phyloP scores from a whole-genome alignment of 1,140 invertebrate genomes.

The Lasaia peninsularis region DNA sequence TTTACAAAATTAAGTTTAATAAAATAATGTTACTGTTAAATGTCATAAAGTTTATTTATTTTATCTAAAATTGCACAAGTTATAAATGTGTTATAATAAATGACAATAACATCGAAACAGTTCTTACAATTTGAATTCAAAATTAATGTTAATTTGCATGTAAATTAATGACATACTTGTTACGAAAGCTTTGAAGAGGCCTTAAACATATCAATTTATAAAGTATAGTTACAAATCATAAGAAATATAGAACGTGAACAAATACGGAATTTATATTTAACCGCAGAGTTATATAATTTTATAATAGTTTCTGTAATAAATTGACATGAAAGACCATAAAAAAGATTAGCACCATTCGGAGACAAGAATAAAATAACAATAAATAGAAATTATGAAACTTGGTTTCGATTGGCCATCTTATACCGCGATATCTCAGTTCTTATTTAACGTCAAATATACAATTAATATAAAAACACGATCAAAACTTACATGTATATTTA shows the following conservation, averaged over 20 bases:
- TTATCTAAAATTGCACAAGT: too few species aligned
- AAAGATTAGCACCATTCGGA: conserved; percentile 65
- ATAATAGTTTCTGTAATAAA: conserved; percentile 24
- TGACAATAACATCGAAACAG: too few species aligned
- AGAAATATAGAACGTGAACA: not conserved
- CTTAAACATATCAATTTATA: not conserved
- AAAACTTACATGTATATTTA: conserved; percentile 36
- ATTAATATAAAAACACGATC: conserved; percentile 39
- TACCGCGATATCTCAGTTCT: conserved; percentile 21
- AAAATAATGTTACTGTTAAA: too few species aligned
- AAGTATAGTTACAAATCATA: not conserved
- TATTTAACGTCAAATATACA: conserved; percentile 35
- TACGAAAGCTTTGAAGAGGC: not conserved
- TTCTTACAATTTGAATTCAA: too few species aligned
- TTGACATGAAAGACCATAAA: conserved; percentile 14
- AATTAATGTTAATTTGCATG: too few species aligned
- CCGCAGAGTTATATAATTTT: not conserved
- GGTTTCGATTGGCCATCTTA: conserved; percentile 36
- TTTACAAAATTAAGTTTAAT: too few species aligned
- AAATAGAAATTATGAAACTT: conserved; percentile 33
- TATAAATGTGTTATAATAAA: too few species aligned
- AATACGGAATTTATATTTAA: not conserved
- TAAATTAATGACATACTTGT: too few species aligned
- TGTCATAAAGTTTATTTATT: too few species aligned
- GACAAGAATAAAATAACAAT: conserved; percentile 42